These are phyloP conservation scores for Channa argus DNA, from an alignment of 2,113 vertebrate genomes.

Conservation along the genomic window DNA sequence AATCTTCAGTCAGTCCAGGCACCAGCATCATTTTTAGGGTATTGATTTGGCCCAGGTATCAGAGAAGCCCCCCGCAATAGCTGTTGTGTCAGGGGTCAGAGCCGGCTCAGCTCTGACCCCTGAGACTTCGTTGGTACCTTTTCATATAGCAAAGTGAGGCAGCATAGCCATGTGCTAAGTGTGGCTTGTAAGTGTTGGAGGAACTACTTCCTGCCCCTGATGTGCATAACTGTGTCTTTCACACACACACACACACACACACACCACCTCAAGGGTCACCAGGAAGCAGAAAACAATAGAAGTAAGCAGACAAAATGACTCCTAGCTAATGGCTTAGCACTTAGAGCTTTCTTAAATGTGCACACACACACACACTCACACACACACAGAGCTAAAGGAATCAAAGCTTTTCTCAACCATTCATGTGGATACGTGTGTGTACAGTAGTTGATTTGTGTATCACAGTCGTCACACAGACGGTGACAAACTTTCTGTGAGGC, in stretches of 20 bases:
- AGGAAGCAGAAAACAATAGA: constrained; percentile 62
- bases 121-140: no score
- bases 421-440: neutral
- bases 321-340: constrained; percentile 53
- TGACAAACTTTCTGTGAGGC: neutral
- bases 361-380: constrained; percentile 26
- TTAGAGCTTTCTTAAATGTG: constrained; percentile 21
- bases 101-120: no score
- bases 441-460: neutral
- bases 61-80: no score
- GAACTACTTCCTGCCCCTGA: constrained; percentile 3
- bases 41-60: no score
- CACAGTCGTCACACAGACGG: neutral
- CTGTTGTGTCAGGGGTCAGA: no score
- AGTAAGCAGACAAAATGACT: constrained; percentile 59
- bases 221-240: constrained; percentile 1
- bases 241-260: constrained; percentile 1
- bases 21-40: no score
- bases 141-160: no score
- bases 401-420: neutral
- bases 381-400: neutral
- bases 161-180: no score
- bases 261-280: constrained; percentile 24
- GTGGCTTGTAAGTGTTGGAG: neutral
- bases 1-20: no score